Conservation (phyloP, 2,888 invertebrate genomes). For the Drosophila diplacantha region DNA sequence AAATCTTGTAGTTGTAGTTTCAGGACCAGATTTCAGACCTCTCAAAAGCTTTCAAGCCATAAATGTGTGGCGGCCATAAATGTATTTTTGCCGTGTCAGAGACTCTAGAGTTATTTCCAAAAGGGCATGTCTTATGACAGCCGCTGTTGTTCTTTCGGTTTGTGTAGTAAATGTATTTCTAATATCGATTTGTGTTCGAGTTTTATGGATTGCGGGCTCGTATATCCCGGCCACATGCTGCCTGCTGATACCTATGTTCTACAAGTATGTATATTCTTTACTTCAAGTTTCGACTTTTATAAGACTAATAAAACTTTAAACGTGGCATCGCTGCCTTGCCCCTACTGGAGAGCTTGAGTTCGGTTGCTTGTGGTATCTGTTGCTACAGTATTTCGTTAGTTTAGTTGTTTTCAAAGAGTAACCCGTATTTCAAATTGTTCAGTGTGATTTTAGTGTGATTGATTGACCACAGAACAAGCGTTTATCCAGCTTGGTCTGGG, state of each 20-base stretch:
- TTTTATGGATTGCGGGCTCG: slow-evolving; percentile 32
- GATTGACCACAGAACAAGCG: slow-evolving; percentile 22
- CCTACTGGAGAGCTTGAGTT: slow-evolving; percentile 18
- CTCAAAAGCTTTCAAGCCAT: slow-evolving; percentile 1
- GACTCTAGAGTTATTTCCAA: slow-evolving; percentile 14
- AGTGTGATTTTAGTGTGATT: slow-evolving; percentile 39
- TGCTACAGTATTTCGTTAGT: slow-evolving; percentile 36
- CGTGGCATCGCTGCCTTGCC: slow-evolving; percentile 19
- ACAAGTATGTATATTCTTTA: slow-evolving; percentile 24
- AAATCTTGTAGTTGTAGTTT: neutral
- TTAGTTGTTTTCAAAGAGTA: slow-evolving; percentile 49
- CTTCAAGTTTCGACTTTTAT: slow-evolving; percentile 33
- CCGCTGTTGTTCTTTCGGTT: slow-evolving; percentile 24
- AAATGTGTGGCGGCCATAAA: slow-evolving; percentile 1
- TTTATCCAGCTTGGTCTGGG: slow-evolving; percentile 15
- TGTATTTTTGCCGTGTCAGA: slow-evolving; percentile 8
- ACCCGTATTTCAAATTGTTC: slow-evolving; percentile 65
- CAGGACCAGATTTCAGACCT: slow-evolving; percentile 5
- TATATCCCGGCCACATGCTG: slow-evolving; percentile 27
- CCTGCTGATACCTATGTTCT: slow-evolving; percentile 21
- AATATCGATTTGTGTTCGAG: slow-evolving; percentile 43
- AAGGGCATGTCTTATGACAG: slow-evolving; percentile 29
- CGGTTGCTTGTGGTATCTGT: slow-evolving; percentile 22
- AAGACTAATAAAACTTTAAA: slow-evolving; percentile 36
- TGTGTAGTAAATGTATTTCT: slow-evolving; percentile 32